phyloP scores from a whole-genome alignment of 1,140 invertebrate genomes.

The Arion vulgaris region DNA sequence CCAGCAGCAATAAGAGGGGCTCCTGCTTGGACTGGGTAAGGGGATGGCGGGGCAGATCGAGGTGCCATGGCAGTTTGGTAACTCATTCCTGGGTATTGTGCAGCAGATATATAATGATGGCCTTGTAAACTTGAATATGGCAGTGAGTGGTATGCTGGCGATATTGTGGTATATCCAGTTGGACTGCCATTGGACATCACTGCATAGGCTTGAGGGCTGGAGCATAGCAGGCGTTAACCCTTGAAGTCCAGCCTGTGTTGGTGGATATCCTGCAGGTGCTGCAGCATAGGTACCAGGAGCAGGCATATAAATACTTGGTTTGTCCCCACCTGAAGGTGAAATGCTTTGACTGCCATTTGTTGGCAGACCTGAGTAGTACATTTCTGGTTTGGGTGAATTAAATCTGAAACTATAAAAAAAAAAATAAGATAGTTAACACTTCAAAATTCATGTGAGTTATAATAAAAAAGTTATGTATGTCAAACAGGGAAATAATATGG shows the following conservation, averaged over 20 bases:
- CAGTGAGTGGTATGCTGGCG: constrained; percentile 22
- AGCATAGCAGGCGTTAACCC: constrained; percentile 20
- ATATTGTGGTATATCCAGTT: constrained; percentile 8
- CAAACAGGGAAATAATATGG: too few relatives aligned
- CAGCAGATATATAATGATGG: constrained; percentile 31
- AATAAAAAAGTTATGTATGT: too few relatives aligned
- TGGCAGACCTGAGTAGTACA: constrained; percentile 34
- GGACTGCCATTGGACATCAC: constrained; percentile 26
- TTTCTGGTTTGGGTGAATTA: not conserved
- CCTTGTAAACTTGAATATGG: constrained; percentile 27
- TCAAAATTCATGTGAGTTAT: too few relatives aligned
- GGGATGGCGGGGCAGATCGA: constrained; percentile 16
- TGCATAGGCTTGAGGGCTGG: constrained; percentile 32
- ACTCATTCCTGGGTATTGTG: constrained; percentile 24
- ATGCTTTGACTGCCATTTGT: constrained; percentile 13
- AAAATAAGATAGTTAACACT: not conserved
- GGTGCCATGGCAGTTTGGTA: constrained; percentile 24
- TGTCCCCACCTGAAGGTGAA: constrained; percentile 15
- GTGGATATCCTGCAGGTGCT: constrained; percentile 20
- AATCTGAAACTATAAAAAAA: not conserved
- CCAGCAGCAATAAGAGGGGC: constrained; percentile 30
- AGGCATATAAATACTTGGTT: constrained; percentile 25
- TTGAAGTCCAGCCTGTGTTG: constrained; percentile 1
- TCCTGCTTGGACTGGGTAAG: constrained; percentile 20
- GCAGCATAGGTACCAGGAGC: constrained; percentile 8